phyloP scores from a whole-genome alignment of 2,888 invertebrate genomes.

The Oithona nana region DNA sequence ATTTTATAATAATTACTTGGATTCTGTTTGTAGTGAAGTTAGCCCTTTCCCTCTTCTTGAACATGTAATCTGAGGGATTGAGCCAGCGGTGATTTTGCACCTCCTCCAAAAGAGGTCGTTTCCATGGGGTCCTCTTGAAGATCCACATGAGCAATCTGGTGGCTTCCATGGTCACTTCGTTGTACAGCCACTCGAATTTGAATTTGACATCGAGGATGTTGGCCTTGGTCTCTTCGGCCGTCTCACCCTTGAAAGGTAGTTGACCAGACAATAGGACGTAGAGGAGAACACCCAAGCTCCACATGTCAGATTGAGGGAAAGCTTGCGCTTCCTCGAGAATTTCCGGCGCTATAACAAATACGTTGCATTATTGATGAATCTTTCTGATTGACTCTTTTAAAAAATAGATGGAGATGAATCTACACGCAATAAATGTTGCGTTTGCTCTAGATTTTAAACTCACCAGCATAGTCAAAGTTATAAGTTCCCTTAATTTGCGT shows the following conservation, averaged over 20 bases:
- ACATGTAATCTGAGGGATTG: constrained; percentile 73
- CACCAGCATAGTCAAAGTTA: constrained; percentile 52
- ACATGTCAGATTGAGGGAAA: constrained; percentile 77
- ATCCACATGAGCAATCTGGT: constrained; percentile 84
- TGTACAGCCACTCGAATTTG: constrained; percentile 79
- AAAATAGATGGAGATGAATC: too few species aligned
- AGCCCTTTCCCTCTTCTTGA: constrained; percentile 70
- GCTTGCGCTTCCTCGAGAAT: constrained; percentile 67
- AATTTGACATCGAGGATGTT: constrained; percentile 81
- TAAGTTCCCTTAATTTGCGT: constrained; percentile 47
- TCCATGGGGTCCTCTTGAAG: constrained; percentile 84
- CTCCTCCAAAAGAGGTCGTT: constrained; percentile 82
- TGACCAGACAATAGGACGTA: constrained; percentile 82
- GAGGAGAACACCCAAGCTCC: constrained; percentile 78
- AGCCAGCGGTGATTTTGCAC: constrained; percentile 93
- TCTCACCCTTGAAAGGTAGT: constrained; percentile 68
- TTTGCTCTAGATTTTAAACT: too few species aligned
- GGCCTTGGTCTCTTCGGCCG: constrained; percentile 62
- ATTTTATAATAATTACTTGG: constrained; percentile 22
- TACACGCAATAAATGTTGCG: too few species aligned
- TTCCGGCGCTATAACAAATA: constrained; percentile 50
- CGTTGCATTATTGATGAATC: neutral
- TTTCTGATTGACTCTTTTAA: too few species aligned
- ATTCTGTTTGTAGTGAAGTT: constrained; percentile 57
- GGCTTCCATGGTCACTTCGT: constrained; percentile 80